Evolutionary conservation across 37 sponge, comb jelly and placozoan genomes (phyloP).

Genomic region (Mnemiopsis leidyi): DNA sequence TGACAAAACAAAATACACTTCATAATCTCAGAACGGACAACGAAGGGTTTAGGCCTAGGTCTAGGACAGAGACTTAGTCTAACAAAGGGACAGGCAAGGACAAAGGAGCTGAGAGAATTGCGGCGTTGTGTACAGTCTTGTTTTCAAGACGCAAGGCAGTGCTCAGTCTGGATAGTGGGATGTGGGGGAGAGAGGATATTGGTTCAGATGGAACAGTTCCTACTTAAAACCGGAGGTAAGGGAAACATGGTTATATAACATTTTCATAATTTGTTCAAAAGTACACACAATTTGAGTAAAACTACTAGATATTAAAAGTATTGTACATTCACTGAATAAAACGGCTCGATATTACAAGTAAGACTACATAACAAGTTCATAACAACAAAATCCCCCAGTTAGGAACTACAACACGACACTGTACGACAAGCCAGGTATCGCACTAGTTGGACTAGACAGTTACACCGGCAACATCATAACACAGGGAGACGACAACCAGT

Average conservation of each 20-base stretch:
- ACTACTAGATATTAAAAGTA: too few relatives aligned
- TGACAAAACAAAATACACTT: neutral
- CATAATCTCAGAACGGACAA: neutral
- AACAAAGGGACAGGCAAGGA: neutral
- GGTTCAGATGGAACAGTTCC: neutral
- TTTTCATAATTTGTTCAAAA: too few relatives aligned
- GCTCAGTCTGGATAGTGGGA: neutral
- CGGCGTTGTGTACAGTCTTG: neutral
- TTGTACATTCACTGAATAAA: too few relatives aligned
- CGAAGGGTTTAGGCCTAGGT: neutral
- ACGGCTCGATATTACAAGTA: too few relatives aligned
- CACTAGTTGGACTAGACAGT: neutral
- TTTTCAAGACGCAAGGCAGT: neutral
- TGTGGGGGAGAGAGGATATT: neutral
- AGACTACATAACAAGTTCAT: too few relatives aligned
- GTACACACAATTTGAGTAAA: too few relatives aligned
- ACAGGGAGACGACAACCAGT: neutral
- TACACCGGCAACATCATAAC: neutral
- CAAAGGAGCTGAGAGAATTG: neutral
- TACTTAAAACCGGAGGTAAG: neutral
- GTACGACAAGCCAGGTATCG: too few relatives aligned
- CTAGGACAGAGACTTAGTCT: neutral
- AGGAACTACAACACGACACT: neutral
- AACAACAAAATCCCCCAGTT: too few relatives aligned
- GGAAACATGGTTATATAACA: too few relatives aligned